phyloP scores from a whole-genome alignment of 2,113 vertebrate genomes.

The Elephas maximus region DNA sequence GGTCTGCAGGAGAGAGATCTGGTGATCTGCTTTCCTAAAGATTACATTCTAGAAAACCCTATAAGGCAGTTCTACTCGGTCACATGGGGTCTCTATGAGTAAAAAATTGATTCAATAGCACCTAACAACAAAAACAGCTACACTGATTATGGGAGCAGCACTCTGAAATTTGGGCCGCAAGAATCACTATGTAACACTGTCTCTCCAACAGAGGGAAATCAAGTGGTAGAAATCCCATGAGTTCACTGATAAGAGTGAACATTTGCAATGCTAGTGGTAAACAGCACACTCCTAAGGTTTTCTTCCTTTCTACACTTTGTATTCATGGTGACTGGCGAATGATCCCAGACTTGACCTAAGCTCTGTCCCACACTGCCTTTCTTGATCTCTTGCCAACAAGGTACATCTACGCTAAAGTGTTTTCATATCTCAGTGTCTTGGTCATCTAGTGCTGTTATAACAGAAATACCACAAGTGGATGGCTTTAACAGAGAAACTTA shows the following conservation, averaged over 20 bases:
- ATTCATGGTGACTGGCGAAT: constrained; percentile 93
- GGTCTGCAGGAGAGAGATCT: no score
- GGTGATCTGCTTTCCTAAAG: no score
- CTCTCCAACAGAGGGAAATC: constrained; percentile 92
- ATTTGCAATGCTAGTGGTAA: constrained; percentile 91
- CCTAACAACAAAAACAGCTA: constrained; percentile 82
- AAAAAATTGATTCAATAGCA: no score
- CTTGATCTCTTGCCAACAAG: constrained; percentile 94
- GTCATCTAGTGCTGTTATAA: no score
- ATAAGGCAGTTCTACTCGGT: no score
- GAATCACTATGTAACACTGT: constrained; percentile 92
- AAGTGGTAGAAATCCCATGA: constrained; percentile 92
- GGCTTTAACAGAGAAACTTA: no score
- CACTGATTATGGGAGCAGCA: constrained; percentile 85
- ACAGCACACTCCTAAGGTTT: constrained; percentile 86
- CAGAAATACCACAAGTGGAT: no score
- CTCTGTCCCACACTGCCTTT: constrained; percentile 92
- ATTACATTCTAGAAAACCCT: no score
- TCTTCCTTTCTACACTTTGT: constrained; percentile 93
- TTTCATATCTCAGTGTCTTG: constrained; percentile 17
- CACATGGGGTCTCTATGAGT: no score
- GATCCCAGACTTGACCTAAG: constrained; percentile 93
- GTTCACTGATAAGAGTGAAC: constrained; percentile 90
- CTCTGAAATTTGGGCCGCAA: constrained; percentile 86
- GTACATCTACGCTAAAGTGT: constrained; percentile 92